phyloP scores from a whole-genome alignment of 2,113 vertebrate species.

The Oceanodroma tethys region DNA sequence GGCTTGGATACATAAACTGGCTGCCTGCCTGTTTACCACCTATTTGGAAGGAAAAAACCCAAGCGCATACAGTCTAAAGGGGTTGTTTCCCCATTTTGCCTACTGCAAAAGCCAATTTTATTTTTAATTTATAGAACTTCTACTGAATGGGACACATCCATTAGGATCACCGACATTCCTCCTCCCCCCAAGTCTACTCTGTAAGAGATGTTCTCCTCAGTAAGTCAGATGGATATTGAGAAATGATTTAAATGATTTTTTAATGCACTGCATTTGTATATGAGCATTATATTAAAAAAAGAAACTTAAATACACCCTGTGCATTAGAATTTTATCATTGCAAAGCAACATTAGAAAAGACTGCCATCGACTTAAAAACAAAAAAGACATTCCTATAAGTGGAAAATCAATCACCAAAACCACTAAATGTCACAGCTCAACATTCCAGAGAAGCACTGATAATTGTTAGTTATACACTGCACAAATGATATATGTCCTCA shows the following conservation, averaged over 20 bases:
- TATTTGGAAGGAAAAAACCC: background rate
- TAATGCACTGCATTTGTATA: constrained; percentile 34
- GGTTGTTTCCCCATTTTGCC: background rate
- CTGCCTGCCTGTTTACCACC: background rate
- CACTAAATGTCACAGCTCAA: constrained; percentile 75
- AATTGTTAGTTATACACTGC: constrained; percentile 75
- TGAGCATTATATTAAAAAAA: constrained; percentile 35
- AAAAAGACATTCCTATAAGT: constrained; percentile 78
- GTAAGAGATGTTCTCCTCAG: constrained; percentile 5
- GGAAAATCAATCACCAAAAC: constrained; percentile 78
- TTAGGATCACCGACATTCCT: background rate
- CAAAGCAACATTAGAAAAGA: constrained; percentile 65
- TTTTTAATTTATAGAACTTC: constrained; percentile 46
- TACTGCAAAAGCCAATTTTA: background rate
- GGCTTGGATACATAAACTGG: constrained; percentile 2
- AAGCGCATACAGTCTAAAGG: background rate
- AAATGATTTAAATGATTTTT: constrained; percentile 52
- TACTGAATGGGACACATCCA: background rate
- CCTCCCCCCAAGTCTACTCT: background rate
- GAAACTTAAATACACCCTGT: constrained; percentile 35
- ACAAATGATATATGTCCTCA: constrained; percentile 73
- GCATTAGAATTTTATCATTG: constrained; percentile 65
- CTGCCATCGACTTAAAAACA: constrained; percentile 71
- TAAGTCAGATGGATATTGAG: constrained; percentile 2
- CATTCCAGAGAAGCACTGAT: constrained; percentile 73